Evolutionary conservation across 1,140 invertebrate species (phyloP), one percentile per base, ranked within the genome.

Genomic region (Leguminivora glycinivorella): DNA sequence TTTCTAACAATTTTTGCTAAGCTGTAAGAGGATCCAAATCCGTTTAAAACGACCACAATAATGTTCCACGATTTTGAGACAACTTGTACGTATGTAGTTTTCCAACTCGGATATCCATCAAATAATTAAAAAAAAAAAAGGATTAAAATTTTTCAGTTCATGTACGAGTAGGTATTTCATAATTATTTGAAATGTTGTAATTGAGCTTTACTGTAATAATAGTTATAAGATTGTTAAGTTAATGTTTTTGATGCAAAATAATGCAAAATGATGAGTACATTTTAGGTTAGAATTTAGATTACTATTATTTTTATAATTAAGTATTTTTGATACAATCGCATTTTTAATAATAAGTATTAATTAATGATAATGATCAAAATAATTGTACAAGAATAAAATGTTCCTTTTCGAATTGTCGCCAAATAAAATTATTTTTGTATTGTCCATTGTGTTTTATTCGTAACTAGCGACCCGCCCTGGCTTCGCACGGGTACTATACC

Each of bases 271-370:
- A 52, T 52, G 22, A 52, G 47, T 52, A 22, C 47, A 52, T 52
- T 52, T 52, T 52, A 52, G 19, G 5, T 67, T 40, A 47, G 38
- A 43, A 25, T 40, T 68, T 43, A 17, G n/a, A n/a, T 25, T 22
- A 34, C 24, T 43, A 68, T 3, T 1, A 43, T 43, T n/a, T 4
- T 43, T 10, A 43, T 68, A n/a, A 43, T 4, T 68, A 68, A 40
- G 29, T 47, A 63, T 63, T 63, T 63, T 63, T 63, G 58, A 63
- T 63, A 63, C 58, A 63, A 63, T 9, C 58, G 58, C 58, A 63
- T 63, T 63, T 63, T 63, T 63, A 29, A 63, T 7, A 7, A 2
- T 63, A 63, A 63, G 58, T 26, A 26, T 60, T 60, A 60, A 60
- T 60, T 26, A 26, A 26, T 60, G 12, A 26, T 52, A 19, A 22